Conservation (phyloP, 2,888 invertebrate species). For the Standfussiana lucernea region DNA sequence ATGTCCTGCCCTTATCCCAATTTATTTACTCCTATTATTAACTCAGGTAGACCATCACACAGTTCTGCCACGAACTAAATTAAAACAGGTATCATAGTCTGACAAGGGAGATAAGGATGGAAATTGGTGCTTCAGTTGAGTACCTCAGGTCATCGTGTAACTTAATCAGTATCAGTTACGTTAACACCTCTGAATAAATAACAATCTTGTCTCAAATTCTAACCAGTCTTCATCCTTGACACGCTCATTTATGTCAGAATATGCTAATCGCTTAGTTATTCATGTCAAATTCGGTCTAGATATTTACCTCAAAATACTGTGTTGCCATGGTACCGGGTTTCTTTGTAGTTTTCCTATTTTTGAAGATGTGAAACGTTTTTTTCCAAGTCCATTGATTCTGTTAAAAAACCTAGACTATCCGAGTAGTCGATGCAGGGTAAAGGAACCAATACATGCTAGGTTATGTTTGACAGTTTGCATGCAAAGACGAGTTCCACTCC, state of each 20-base stretch:
- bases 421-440: not conserved
- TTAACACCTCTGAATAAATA: not conserved
- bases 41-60: not conserved
- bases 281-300: not conserved
- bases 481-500: too few relatives aligned
- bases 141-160: not conserved
- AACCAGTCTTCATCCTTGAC: conserved; percentile 22
- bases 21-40: too few relatives aligned
- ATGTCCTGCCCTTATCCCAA: too few relatives aligned
- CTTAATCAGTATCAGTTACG: not conserved
- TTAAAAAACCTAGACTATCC: not conserved
- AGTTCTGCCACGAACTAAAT: not conserved
- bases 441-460: not conserved
- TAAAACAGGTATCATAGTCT: not conserved
- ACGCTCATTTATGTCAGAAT: not conserved
- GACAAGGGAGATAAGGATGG: not conserved
- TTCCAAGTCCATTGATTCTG: not conserved
- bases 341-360: not conserved
- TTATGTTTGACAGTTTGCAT: not conserved
- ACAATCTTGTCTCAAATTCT: not conserved
- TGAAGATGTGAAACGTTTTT: not conserved
- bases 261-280: not conserved
- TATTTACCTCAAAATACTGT: not conserved
- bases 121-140: not conserved
- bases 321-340: not conserved